Evolutionary conservation across 2,797 vertebrate species (phyloP).

Genomic region (Pseudochromis fuscus): DNA sequence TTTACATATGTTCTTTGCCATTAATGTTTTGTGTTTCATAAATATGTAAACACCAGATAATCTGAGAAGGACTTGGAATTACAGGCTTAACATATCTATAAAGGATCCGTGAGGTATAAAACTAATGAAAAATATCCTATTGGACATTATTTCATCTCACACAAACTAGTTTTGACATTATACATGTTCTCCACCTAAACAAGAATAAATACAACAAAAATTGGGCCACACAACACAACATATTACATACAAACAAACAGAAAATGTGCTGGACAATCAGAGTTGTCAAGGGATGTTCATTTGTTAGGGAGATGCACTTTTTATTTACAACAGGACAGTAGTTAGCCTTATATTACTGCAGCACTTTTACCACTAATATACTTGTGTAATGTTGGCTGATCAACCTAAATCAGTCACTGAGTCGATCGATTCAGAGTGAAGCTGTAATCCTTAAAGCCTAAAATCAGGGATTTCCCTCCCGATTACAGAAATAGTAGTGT

Average conservation of each 20-base stretch:
- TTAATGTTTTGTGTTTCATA: too few relatives aligned
- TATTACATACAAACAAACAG: too few relatives aligned
- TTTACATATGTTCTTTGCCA: not conserved
- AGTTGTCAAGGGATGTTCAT: not conserved
- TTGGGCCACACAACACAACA: too few relatives aligned
- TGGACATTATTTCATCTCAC: not conserved
- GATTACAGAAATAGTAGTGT: not conserved
- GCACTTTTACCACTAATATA: not conserved
- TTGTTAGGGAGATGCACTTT: not conserved
- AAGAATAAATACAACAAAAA: too few relatives aligned
- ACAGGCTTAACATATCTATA: too few relatives aligned
- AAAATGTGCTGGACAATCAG: not conserved
- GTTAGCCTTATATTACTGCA: not conserved
- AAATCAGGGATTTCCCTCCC: not conserved
- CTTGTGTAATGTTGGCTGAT: not conserved
- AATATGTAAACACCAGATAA: too few relatives aligned
- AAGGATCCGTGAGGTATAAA: too few relatives aligned
- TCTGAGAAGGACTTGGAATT: too few relatives aligned
- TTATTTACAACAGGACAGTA: too few relatives aligned
- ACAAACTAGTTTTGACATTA: not conserved
- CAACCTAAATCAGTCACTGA: not conserved
- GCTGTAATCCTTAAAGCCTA: constrained; percentile 1
- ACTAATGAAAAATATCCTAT: too few relatives aligned
- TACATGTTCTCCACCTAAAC: not conserved
- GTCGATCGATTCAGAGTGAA: not conserved